Evolutionary conservation across 2,797 vertebrate genomes (phyloP).

Genomic region (Hybognathus amarus): DNA sequence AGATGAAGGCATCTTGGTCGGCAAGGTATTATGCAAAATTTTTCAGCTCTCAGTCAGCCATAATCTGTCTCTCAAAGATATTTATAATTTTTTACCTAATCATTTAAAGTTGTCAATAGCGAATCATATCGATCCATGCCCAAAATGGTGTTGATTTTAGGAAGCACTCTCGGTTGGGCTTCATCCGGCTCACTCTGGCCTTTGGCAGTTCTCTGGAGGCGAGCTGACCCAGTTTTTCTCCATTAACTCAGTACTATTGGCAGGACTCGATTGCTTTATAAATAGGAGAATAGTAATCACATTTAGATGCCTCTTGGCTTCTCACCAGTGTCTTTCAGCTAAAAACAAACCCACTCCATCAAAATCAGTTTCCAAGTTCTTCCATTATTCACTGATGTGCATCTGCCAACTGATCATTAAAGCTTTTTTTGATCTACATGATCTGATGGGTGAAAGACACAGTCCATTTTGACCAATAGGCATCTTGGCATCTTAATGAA

Average conservation of each 20-base stretch:
- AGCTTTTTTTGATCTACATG: background rate
- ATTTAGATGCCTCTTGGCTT: slow-evolving; percentile 32
- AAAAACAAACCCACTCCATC: slow-evolving; percentile 41
- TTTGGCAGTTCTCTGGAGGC: slow-evolving; percentile 39
- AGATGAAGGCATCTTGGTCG: background rate
- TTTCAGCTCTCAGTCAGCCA: background rate
- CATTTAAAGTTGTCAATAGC: background rate
- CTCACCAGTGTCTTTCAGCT: slow-evolving; percentile 20
- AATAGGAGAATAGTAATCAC: slow-evolving; percentile 40
- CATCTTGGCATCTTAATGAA: background rate
- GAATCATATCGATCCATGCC: background rate
- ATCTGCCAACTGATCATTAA: slow-evolving; percentile 8
- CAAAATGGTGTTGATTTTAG: slow-evolving; percentile 26
- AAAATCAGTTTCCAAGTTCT: slow-evolving; percentile 15
- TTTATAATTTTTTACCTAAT: background rate
- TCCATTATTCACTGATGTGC: background rate
- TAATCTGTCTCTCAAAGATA: background rate
- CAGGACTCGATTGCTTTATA: slow-evolving; percentile 41
- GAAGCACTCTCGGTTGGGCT: slow-evolving; percentile 30
- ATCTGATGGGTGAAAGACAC: background rate
- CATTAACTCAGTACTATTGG: slow-evolving; percentile 24
- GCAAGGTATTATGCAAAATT: background rate
- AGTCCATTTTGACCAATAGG: slow-evolving; percentile 3
- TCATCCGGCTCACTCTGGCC: slow-evolving; percentile 26
- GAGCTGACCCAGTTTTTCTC: slow-evolving; percentile 56